These are phyloP conservation scores for Hydrolagus affinis DNA, from an alignment of 2,113 vertebrate genomes.

Conservation along the genomic window DNA sequence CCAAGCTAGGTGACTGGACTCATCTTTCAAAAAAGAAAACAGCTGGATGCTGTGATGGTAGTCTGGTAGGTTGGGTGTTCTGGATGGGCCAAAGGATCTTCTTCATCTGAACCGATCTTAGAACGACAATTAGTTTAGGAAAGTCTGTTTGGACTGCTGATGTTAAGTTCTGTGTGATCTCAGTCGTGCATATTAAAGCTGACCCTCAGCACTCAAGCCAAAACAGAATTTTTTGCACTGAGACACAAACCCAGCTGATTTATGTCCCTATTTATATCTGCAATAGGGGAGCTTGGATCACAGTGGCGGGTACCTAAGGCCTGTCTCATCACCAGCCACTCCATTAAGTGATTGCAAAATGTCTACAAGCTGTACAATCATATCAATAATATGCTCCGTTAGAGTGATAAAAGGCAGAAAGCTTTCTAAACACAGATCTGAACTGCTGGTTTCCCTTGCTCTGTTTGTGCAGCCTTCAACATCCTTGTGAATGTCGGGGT, in stretches of 20 bases:
- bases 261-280: not conserved
- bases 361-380: not conserved
- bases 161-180: not conserved
- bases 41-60: no score
- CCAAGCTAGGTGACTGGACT: no score
- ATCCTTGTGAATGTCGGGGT: constrained; percentile 92
- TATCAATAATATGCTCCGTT: not conserved
- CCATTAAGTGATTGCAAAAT: not conserved
- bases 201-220: not conserved
- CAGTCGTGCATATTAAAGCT: not conserved
- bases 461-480: constrained; percentile 73
- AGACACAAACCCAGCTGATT: not conserved
- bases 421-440: not conserved
- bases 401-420: not conserved
- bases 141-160: not conserved
- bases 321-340: not conserved
- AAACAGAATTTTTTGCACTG: not conserved
- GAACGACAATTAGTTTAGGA: no score
- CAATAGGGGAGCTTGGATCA: not conserved
- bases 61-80: no score
- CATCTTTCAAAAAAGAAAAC: no score
- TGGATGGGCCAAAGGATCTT: no score
- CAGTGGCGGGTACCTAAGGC: not conserved
- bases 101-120: no score
- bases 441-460: not conserved